Base-by-base conservation (phyloP, 2,113 vertebrate genomes). In the Syrmaticus mikado region DNA sequence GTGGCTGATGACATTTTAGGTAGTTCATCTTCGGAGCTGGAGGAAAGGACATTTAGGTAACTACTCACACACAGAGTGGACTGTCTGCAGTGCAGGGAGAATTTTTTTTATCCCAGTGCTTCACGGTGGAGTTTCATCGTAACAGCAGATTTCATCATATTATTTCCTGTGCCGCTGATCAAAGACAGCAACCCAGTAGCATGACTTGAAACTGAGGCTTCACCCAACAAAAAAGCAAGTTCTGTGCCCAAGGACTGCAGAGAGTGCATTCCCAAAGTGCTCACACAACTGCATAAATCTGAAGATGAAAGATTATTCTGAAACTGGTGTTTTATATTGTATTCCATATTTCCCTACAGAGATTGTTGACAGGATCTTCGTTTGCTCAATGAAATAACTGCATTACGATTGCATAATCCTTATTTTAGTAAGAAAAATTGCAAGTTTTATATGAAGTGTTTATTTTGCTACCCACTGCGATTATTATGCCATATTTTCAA, bases 1-100 rank as follows among this genome's bases (percentile, higher is more conserved):
- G 95, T 57, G 96, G 95, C 77, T 94, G 87, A 92, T 82, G 93
- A 85, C 62, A 91, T 95, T 95, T 95, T 62, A 86, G 85, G 74
- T 30, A 91, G 77, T 60, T 93, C 70, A 85, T 90, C 93, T 89
- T 82, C 14, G 0, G 58, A 36, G 60, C 2, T 85, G 58, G 45
- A 88, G 38, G 67, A 68, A 91, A 87, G 60, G 60, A 90, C 71
- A 62, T 93, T 93, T 64, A 77, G 85, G 89, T 62, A 86, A 83
- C 92, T 40, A 50, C 84, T 76, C 53, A 65, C 67, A 84, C 11
- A 27, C 50, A 72, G 32, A 45, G 18, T 38, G 25, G 38, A 79
- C 72, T 45, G 32, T 24, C 62, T 78, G 25, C 25, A 53, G 43
- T 5, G 57, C 21, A 90, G n/a, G 27, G 13, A 75, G 57, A 24